These are phyloP conservation scores for Athene cunicularia DNA, from an alignment of 2,113 vertebrate species.

Conservation along the genomic window DNA sequence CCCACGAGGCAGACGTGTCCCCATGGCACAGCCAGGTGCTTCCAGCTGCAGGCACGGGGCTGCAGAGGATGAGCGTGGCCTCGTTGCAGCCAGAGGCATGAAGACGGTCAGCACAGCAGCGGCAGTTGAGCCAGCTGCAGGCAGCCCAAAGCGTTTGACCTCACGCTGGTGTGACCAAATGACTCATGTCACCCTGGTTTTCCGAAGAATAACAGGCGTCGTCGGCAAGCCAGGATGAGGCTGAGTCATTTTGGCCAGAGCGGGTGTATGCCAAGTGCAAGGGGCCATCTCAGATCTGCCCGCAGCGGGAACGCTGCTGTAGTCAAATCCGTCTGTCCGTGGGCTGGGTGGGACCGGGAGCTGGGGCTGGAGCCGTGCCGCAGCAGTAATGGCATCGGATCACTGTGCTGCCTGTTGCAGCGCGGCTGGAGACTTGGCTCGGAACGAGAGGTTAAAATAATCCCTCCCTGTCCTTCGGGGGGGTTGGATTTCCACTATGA, in stretches of 20 bases:
- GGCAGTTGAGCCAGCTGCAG: background rate
- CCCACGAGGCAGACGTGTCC: accelerated
- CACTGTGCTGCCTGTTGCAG: background rate
- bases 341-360: background rate
- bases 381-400: background rate
- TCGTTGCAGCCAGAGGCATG: accelerated
- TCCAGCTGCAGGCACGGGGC: background rate
- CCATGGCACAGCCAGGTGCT: background rate
- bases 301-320: accelerated
- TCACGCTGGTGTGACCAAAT: background rate
- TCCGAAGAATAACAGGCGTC: background rate
- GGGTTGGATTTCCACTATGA: background rate
- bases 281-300: accelerated
- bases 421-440: background rate
- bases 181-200: background rate
- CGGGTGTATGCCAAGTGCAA: background rate
- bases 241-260: background rate
- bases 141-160: background rate
- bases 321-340: accelerated
- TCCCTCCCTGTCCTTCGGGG: background rate
- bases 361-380: background rate
- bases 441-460: constrained; percentile 7
- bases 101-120: accelerated
- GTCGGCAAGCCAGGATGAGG: background rate
- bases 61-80: accelerated